Evolutionary conservation across 2,113 vertebrate species (phyloP).

Genomic region (Malurus alboscapulatus): DNA sequence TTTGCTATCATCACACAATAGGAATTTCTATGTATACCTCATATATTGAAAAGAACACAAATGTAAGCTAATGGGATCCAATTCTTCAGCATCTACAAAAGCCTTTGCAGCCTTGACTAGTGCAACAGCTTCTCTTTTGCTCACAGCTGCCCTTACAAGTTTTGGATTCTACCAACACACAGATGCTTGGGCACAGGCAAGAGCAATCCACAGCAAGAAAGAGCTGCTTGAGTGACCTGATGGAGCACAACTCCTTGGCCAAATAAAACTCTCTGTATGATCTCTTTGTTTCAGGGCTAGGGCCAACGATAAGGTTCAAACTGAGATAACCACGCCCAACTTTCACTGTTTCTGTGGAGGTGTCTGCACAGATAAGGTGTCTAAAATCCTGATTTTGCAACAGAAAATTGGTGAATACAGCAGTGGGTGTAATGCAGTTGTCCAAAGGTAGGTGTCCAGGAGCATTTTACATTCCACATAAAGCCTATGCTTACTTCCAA

Average conservation of each 20-base stretch:
- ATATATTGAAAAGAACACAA: not conserved
- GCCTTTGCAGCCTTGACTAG: not conserved
- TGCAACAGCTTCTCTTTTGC: not conserved
- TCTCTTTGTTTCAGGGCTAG: not conserved
- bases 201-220: not conserved
- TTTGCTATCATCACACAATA: not conserved
- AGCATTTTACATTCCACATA: not conserved
- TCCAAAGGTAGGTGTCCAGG: not conserved
- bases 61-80: not conserved
- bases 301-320: not conserved
- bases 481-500: not conserved
- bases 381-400: not conserved
- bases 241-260: rapidly evolving
- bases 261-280: not conserved
- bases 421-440: not conserved
- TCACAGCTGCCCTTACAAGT: not conserved
- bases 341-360: not conserved
- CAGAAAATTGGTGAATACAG: not conserved
- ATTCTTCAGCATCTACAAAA: not conserved
- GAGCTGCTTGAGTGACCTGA: not conserved
- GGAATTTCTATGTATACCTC: not conserved
- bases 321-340: not conserved
- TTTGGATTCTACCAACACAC: not conserved
- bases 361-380: not conserved
- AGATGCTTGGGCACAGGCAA: not conserved